Percentiles rank a stretch among this genome's conserved stretches.
Evolutionary conservation across 2,888 invertebrate genomes (phyloP).

Genomic region (Nomada ruficornis): DNA sequence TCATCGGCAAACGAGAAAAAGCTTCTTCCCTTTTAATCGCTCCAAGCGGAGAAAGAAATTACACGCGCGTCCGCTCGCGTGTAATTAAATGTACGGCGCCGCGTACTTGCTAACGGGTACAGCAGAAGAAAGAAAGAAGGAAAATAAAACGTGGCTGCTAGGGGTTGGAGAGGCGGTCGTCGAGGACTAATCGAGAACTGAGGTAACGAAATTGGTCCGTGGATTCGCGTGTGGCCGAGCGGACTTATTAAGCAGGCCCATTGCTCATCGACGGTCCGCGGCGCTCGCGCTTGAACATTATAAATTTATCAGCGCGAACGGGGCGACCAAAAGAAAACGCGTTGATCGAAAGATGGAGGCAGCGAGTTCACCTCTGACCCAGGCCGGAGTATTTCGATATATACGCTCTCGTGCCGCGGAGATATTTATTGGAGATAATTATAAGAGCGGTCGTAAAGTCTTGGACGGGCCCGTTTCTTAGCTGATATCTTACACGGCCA

Average conservation of each 20-base stretch:
- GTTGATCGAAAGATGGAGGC: conserved; percentile 83
- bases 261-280: conserved; percentile 70
- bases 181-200: conserved; percentile 72
- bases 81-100: conserved; percentile 9
- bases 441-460: conserved; percentile 84
- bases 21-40: too few relatives aligned
- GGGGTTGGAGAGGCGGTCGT: conserved; percentile 38
- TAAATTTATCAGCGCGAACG: conserved; percentile 81
- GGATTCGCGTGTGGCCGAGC: conserved; percentile 75
- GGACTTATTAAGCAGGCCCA: conserved; percentile 78
- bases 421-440: conserved; percentile 85
- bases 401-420: conserved; percentile 83
- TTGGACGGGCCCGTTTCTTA: conserved; percentile 79
- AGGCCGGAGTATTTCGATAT: conserved; percentile 81
- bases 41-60: neutral
- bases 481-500: conserved; percentile 81
- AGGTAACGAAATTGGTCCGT: conserved; percentile 76
- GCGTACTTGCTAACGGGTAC: neutral
- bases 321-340: conserved; percentile 79
- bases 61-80: neutral
- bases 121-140: neutral
- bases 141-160: too few relatives aligned
- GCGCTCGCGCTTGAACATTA: conserved; percentile 74
- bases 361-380: conserved; percentile 80
- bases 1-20: neutral